Evolutionary conservation across 23 tunicate species (phyloP), one percentile per base, ranked within the genome.

Genomic region (Aplidium turbinatum): DNA sequence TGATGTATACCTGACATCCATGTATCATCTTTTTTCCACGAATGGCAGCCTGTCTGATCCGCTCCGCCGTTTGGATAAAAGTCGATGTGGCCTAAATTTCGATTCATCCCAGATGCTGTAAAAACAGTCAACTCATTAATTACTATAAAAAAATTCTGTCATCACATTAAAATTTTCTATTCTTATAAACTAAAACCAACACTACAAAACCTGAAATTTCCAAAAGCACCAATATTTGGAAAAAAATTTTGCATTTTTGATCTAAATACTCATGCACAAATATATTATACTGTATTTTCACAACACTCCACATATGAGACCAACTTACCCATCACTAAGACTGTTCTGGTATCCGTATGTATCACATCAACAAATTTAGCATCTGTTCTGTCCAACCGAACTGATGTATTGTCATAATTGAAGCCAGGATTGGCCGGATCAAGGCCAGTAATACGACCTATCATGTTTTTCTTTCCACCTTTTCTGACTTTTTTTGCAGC

Each of bases 381-480:
- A 48, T 91, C 97, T 0, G 72, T 56, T 38, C 68, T 78, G 60
- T 91, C 97, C 53, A 91, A 64, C 0, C 97, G 90, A 35, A 84
- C 97, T 32, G 33, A 3, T 18, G 97, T 34, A 54, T 35, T 63
- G 50, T 91, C 97, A 31, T 36, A 78, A 58, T 91, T 82, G 68
- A 91, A 91, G 0, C 80, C 86, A 3, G 97, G 97, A 38, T 72
- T 91, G 35, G 97, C 97, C 40, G 97, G 97, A 38, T 91, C 97
- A 4, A 91, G 66, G 1, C 97, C 97, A 22, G 80, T 91, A n/a
- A 91, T 91, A 16, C 97, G 79, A 3, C 97, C 97, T 20, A 91
- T 42, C 22, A 30, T 67, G 53, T 45, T 40, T 16, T 67, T 35
- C 18, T 57, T 68, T 33, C 80, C 78, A 27, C 57, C 51, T 19